Evolutionary conservation across 2,797 vertebrate species (phyloP), one percentile per base, ranked within the genome.

Genomic region (Fringilla coelebs): DNA sequence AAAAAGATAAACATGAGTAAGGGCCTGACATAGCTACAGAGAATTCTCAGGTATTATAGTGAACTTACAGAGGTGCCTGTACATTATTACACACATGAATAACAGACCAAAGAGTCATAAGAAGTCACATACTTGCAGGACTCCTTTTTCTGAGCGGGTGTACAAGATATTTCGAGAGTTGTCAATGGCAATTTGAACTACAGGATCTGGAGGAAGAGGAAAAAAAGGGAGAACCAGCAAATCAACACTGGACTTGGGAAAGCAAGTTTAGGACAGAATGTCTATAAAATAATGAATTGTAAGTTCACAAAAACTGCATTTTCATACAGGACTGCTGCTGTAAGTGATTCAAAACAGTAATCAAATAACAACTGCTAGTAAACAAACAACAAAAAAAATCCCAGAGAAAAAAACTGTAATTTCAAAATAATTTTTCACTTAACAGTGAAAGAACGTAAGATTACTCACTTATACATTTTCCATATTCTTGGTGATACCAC

Each of bases 151-250:
- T 10, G 99, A 99, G 46, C 99, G 98, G 7, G 99, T 99, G 83
- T 99, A 98, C 41, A 99, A 98, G 63, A 98, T 98, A 95, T 99
- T 99, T 89, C 98, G 97, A 26, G 99, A 99, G 96, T 99, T 99
- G 97, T 99, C 99, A 45, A 99, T 93, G 58, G 98, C 98, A 17
- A 99, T 99, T 98, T 99, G 99, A 96, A 99, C 98, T 80, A 99
- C 97, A 32, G 99, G 99, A 97, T 99, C 99, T 99, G 70, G 91
- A 46, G 6, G 18, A 5, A 0, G 1, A 7, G 10, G 4, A 1
- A 29, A 62, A 85, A 83, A 51, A 48, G 25, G 13, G 26, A 81
- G 24, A 74, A 90, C 26, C 18, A 86, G 63, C 4, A 75, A 93
- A 93, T 61, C n/a, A 95, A 73, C 19, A 89, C 1, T 36, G 14